These are phyloP conservation scores for Disparrhopalites patrizii DNA, from an alignment of 2,888 invertebrate species.

Conservation along the genomic window DNA sequence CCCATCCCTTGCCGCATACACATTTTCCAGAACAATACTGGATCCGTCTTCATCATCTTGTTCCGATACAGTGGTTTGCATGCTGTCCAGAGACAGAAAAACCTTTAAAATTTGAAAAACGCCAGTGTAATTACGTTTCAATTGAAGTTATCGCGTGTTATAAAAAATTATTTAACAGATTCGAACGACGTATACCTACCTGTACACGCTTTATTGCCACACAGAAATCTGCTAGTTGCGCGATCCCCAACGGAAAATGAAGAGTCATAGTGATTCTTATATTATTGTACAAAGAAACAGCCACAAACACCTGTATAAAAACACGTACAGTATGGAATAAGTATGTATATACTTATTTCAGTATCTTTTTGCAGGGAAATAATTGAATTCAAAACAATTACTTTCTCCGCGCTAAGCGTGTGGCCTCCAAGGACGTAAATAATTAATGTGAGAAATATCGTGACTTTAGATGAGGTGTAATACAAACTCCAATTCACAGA, in stretches of 20 bases:
- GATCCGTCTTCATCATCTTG: background rate
- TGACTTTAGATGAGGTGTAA: slow-evolving; percentile 70
- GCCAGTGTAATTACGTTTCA: background rate
- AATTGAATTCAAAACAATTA: slow-evolving; percentile 51
- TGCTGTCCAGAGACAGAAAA: background rate
- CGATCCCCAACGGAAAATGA: slow-evolving; percentile 82
- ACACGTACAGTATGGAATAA: background rate
- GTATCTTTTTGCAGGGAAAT: background rate
- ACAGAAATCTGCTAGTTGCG: slow-evolving; percentile 71
- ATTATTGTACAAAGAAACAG: slow-evolving; percentile 83
- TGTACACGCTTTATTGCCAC: slow-evolving; percentile 71
- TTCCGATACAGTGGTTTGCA: too few species aligned
- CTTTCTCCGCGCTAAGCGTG: slow-evolving; percentile 66
- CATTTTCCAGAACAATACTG: slow-evolving; percentile 20
- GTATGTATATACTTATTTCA: background rate
- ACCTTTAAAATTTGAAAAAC: background rate
- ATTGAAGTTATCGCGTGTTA: background rate
- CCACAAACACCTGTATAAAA: slow-evolving; percentile 63
- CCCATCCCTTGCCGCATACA: slow-evolving; percentile 46
- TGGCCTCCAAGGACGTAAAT: slow-evolving; percentile 67
- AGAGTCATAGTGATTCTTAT: slow-evolving; percentile 76
- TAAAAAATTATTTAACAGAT: background rate
- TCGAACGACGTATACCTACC: slow-evolving; percentile 49
- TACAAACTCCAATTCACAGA: slow-evolving; percentile 65
- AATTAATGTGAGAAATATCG: slow-evolving; percentile 74